Conservation (phyloP, 2,797 vertebrate species). For the Mormyrus proboscirostris region DNA sequence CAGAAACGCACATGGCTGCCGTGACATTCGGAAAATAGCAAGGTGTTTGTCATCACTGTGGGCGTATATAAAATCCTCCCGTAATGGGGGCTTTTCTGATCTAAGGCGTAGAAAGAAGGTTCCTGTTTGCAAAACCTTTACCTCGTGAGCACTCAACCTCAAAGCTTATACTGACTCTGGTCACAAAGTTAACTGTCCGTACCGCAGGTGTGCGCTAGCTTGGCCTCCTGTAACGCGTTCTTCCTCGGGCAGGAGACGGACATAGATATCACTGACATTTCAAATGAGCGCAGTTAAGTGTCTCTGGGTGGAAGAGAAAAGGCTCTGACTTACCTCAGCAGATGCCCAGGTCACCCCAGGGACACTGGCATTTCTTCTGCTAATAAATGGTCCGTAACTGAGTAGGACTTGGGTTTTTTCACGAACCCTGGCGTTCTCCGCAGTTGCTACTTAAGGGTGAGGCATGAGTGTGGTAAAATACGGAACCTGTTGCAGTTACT, state of each 20-base stretch:
- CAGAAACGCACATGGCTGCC: background rate
- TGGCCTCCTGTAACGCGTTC: background rate
- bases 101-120: background rate
- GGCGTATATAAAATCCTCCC: background rate
- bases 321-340: conserved; percentile 32
- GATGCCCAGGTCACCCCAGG: background rate
- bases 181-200: background rate
- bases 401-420: background rate
- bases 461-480: conserved; percentile 29
- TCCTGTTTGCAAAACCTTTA: background rate
- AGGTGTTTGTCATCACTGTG: background rate
- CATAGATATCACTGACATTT: background rate
- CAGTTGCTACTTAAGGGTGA: conserved; percentile 25
- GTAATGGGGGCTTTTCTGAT: background rate
- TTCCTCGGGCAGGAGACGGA: background rate
- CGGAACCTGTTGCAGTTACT: conserved; percentile 33
- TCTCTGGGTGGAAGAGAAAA: background rate
- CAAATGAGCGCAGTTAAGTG: background rate
- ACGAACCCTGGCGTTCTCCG: conserved; percentile 2
- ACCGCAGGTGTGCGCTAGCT: background rate
- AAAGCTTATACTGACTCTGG: background rate
- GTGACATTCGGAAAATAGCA: background rate
- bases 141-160: background rate
- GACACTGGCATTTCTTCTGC: background rate
- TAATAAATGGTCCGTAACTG: background rate